These are phyloP conservation scores for Cydia amplana DNA, from an alignment of 1,140 invertebrate genomes.

Conservation along the genomic window DNA sequence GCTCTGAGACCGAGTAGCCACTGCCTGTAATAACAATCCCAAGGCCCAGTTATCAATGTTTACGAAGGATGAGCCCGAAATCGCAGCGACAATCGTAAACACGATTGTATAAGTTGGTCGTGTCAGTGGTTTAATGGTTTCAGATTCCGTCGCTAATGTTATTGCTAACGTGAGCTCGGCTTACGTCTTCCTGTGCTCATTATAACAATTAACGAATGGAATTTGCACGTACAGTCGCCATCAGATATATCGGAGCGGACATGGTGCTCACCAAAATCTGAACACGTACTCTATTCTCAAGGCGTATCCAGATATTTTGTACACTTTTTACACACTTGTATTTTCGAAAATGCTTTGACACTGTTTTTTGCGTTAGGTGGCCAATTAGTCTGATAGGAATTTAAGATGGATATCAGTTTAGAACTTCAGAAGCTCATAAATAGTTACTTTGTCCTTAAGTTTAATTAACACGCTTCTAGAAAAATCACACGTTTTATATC, in stretches of 20 bases:
- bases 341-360: too few relatives aligned
- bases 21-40: background rate
- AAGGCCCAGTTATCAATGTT: background rate
- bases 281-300: too few relatives aligned
- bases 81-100: slow-evolving; percentile 4
- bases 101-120: slow-evolving; percentile 3
- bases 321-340: too few relatives aligned
- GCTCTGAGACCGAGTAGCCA: background rate
- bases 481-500: background rate
- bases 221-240: background rate
- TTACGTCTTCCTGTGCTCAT: slow-evolving; percentile 11
- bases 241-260: too few relatives aligned
- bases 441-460: too few relatives aligned
- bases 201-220: background rate
- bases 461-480: too few relatives aligned
- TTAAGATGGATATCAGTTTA: background rate
- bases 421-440: too few relatives aligned
- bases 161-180: background rate
- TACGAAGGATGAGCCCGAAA: background rate
- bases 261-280: too few relatives aligned
- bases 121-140: slow-evolving; percentile 6
- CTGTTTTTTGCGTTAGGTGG: too few relatives aligned
- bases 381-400: background rate
- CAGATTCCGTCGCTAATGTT: slow-evolving; percentile 3
- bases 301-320: too few relatives aligned